Evolutionary conservation across 2,888 invertebrate genomes (phyloP).

Genomic region (Caenorhabditis japonica): DNA sequence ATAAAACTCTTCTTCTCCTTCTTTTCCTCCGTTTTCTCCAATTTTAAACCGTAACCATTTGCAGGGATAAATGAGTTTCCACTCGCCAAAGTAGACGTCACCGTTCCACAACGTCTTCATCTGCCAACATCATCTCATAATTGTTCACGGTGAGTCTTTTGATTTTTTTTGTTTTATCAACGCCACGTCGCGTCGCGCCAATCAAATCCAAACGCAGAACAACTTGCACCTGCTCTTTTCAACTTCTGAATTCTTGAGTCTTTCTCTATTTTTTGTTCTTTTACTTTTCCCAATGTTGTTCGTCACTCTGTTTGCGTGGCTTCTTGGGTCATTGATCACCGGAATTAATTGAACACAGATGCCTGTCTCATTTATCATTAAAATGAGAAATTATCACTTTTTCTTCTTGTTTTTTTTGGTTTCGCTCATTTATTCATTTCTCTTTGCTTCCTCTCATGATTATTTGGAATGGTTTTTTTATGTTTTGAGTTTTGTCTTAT

Average conservation of each 20-base stretch:
- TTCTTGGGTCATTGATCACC: slow-evolving; percentile 18
- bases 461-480: not conserved
- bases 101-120: slow-evolving; percentile 5
- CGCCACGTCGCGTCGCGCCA: slow-evolving; percentile 14
- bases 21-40: not conserved
- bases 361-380: slow-evolving; percentile 21
- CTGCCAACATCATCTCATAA: not conserved
- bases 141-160: slow-evolving; percentile 26
- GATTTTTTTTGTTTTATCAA: not conserved
- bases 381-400: not conserved
- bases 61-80: slow-evolving; percentile 41
- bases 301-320: slow-evolving; percentile 2
- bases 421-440: not conserved
- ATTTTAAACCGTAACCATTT: not conserved
- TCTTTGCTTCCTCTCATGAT: not conserved
- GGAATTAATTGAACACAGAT: slow-evolving; percentile 30
- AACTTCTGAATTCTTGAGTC: slow-evolving; percentile 32
- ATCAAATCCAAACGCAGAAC: slow-evolving; percentile 44
- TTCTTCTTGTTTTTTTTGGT: not conserved
- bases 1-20: not conserved
- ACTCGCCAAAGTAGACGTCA: slow-evolving; percentile 28
- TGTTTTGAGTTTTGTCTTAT: not conserved
- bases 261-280: not conserved
- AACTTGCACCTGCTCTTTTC: slow-evolving; percentile 17
- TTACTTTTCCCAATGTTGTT: not conserved